Base-by-base conservation (phyloP, 2,888 invertebrate species). In the Mythimna vitellina region DNA sequence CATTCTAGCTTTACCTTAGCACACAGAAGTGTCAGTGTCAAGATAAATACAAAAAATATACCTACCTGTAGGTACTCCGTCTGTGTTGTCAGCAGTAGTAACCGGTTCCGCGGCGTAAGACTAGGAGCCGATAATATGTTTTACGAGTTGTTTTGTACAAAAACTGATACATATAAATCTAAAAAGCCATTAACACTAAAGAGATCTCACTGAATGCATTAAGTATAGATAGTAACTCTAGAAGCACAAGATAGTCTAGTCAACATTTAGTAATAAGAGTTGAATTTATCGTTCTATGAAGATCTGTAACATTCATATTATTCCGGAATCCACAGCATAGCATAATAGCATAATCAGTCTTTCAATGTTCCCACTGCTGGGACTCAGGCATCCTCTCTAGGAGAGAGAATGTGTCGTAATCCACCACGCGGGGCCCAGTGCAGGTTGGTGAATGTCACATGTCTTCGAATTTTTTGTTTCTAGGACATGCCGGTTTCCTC, bases 101-200 rank as follows among this genome's bases (percentile, higher is more conserved):
- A 76, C 76, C 80, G 12, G 80, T 76, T 76, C 42, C 12, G 22
- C 22, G 0, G 56, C 61, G 76, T 76, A 76, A 76, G 29, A 65
- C 80, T 61, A 80, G 76, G 35, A 74, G 76, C 51, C 29, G 12
- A 53, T 51, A 54, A n/a, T 53, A 79, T 73, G 60, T 46, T 61
- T 57, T 60, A 73, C 9, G 14, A 65, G 74, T 62, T 38, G 22
- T 78, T 72, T 78, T 78, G 3, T 49, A 56, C 22, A 49, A 49
- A 38, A 73, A 49, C 22, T 49, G 20, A 65, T 22, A 35, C 10
- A 38, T 32, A 57, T 35, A 17, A n/a, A 14, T 38, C n/a, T 8
- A 25, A 51, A 9, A 53, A 22, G 42, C 51, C 57, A 57, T 67
- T 56, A 9, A 7, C 14, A 32, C 42, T 32, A 17, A 12, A 57